phyloP scores from a whole-genome alignment of 2,888 invertebrate genomes.

The Sepioteuthis lessoniana region DNA sequence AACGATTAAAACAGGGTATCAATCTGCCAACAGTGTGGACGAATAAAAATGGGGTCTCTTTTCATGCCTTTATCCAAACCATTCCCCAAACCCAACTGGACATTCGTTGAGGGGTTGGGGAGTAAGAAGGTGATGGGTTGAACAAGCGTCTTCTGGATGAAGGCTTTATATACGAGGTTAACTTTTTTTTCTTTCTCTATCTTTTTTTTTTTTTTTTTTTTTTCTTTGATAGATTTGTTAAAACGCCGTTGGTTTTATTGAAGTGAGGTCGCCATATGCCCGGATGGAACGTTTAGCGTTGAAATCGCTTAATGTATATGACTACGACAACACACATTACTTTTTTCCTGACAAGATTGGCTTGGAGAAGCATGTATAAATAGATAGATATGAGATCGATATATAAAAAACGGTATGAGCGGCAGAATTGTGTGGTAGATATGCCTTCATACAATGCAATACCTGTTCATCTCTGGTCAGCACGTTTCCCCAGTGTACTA shows the following conservation, averaged over 20 bases:
- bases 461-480: background rate
- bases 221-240: background rate
- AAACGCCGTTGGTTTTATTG: background rate
- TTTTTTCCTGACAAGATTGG: background rate
- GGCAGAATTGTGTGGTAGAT: background rate
- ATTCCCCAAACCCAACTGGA: background rate
- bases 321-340: background rate
- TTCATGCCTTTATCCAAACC: background rate
- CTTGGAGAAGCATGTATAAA: background rate
- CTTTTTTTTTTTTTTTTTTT: background rate
- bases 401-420: background rate
- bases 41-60: constrained; percentile 17
- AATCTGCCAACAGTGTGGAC: background rate
- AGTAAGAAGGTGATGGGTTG: too few relatives aligned
- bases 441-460: too few relatives aligned
- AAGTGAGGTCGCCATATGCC: background rate
- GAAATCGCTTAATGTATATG: background rate
- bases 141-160: background rate
- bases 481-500: background rate
- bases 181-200: too few relatives aligned
- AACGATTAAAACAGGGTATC: background rate
- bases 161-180: background rate
- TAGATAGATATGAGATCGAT: background rate
- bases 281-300: background rate
- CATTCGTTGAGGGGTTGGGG: background rate